These are phyloP conservation scores for Heteromurus nitidus DNA, from an alignment of 2,888 invertebrate species.

Conservation along the genomic window DNA sequence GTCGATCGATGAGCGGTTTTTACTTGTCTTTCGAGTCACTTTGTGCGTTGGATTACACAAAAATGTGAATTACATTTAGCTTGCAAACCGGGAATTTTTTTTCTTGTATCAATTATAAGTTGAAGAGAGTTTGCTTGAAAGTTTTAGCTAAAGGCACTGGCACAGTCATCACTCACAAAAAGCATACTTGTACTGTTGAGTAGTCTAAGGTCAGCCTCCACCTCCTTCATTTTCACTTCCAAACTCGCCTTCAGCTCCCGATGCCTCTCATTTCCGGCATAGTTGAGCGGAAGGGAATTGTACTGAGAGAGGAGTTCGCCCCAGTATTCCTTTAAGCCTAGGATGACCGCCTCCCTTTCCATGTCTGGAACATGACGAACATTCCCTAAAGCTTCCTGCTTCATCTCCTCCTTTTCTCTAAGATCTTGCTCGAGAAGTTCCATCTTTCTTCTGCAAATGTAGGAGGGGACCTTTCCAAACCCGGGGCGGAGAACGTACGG, in stretches of 20 bases:
- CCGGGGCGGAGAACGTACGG: constrained; percentile 55
- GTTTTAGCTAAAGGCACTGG: too few species aligned
- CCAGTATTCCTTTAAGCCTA: constrained; percentile 50
- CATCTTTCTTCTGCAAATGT: constrained; percentile 51
- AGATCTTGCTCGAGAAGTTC: constrained; percentile 41
- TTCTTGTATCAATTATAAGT: too few species aligned
- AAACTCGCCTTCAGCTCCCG: constrained; percentile 28
- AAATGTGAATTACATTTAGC: too few species aligned
- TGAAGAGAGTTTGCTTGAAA: too few species aligned
- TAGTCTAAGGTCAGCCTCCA: constrained; percentile 50
- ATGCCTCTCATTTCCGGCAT: constrained; percentile 11
- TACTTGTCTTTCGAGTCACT: too few species aligned
- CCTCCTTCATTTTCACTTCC: constrained; percentile 53
- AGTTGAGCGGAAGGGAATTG: constrained; percentile 25
- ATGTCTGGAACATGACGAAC: not conserved
- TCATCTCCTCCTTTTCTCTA: constrained; percentile 14
- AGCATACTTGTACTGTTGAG: constrained; percentile 27
- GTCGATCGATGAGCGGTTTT: too few species aligned
- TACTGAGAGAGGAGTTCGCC: constrained; percentile 29
- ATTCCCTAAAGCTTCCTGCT: not conserved
- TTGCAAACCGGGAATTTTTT: too few species aligned
- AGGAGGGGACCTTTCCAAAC: constrained; percentile 63
- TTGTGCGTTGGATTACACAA: too few species aligned
- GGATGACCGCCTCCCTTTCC: constrained; percentile 28
- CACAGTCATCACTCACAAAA: too few species aligned